A percentile compares a stretch with the other conserved stretches of the same genome.
These are phyloP conservation scores for Clusia tigrina DNA, from an alignment of 2,888 invertebrate genomes.

Conservation along the genomic window DNA sequence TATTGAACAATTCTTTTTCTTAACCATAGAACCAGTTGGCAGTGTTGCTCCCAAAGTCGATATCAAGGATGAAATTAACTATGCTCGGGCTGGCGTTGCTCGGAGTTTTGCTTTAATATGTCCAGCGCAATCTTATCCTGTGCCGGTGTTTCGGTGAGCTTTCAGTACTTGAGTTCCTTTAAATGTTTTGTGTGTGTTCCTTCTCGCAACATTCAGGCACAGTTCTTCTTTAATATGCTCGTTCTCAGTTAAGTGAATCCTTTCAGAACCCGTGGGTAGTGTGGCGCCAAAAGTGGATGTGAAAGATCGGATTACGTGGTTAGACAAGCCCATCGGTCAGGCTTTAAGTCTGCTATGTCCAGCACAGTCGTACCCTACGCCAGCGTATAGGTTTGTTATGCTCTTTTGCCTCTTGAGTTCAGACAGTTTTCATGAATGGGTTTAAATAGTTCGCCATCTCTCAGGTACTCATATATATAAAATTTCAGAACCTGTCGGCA, in stretches of 20 bases:
- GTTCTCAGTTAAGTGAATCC: neutral
- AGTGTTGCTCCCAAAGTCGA: conserved; percentile 73
- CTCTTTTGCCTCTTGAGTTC: too few relatives aligned
- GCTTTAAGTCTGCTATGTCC: conserved; percentile 76
- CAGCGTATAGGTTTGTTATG: conserved; percentile 65
- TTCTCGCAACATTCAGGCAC: conserved; percentile 38
- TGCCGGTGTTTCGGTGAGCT: conserved; percentile 42
- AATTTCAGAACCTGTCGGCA: conserved; percentile 63
- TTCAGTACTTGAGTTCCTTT: conserved; percentile 16
- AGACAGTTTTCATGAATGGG: conserved; percentile 41
- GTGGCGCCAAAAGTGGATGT: conserved; percentile 74
- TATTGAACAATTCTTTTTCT: too few relatives aligned
- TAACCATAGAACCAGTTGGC: conserved; percentile 65
- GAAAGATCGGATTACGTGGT: conserved; percentile 70
- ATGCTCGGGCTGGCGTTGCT: conserved; percentile 65
- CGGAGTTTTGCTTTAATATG: conserved; percentile 73
- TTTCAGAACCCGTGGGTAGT: conserved; percentile 74
- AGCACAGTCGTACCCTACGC: conserved; percentile 79
- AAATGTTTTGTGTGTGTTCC: neutral
- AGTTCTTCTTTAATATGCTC: conserved; percentile 6
- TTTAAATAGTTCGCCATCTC: conserved; percentile 7
- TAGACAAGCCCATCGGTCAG: conserved; percentile 61
- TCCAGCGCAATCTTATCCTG: conserved; percentile 68
- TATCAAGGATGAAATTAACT: conserved; percentile 71
- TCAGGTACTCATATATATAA: neutral